phyloP scores from a whole-genome alignment of 2,113 vertebrate species.

The Pitta sordida region DNA sequence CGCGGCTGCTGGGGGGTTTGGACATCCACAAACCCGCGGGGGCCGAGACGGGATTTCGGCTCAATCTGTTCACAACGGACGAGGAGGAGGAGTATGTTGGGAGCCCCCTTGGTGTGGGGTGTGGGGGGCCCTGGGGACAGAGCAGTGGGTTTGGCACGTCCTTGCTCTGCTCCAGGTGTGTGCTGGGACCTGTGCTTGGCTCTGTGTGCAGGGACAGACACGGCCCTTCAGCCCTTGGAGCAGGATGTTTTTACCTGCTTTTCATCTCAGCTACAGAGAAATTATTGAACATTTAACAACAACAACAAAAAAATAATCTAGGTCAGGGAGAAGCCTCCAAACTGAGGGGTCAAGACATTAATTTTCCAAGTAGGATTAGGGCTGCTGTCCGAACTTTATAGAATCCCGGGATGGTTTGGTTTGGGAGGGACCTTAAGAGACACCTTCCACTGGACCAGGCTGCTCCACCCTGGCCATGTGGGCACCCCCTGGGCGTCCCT shows the following conservation, averaged over 20 bases:
- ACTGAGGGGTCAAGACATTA: background rate
- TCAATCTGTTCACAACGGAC: constrained; percentile 91
- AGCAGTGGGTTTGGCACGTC: background rate
- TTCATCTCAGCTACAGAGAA: background rate
- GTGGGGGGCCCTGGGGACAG: background rate
- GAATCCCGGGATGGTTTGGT: background rate
- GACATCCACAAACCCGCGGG: constrained; percentile 79
- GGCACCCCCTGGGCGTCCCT: background rate
- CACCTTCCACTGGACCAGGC: too few relatives aligned
- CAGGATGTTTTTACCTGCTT: background rate
- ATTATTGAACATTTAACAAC: background rate
- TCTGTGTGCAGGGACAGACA: background rate
- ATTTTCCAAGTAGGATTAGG: background rate
- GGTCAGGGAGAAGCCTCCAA: background rate
- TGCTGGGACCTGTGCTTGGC: background rate
- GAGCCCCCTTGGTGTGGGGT: background rate
- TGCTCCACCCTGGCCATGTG: background rate
- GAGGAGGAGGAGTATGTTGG: constrained; percentile 93
- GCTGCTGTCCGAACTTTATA: accelerated
- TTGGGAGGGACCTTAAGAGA: background rate
- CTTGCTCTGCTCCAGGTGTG: background rate
- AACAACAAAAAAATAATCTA: background rate
- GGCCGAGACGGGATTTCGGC: constrained; percentile 82
- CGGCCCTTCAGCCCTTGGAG: background rate
- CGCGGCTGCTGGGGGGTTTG: constrained; percentile 89